Evolutionary conservation across 2,888 invertebrate species (phyloP).

Genomic region (Troglohyphantes excavatus): DNA sequence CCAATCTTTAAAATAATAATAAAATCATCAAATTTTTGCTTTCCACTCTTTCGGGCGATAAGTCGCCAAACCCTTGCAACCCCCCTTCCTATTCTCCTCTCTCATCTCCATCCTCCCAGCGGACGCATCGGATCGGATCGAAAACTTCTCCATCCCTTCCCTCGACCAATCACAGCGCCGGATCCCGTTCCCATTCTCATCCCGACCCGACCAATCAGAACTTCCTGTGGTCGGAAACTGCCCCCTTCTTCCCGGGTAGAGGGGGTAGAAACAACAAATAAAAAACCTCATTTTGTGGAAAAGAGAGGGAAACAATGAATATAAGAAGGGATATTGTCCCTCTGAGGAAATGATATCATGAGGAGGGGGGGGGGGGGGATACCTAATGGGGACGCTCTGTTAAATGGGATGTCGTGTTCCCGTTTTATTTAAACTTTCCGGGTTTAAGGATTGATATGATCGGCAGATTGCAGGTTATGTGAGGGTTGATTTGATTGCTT

Average conservation of each 20-base stretch:
- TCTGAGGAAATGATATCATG: slow-evolving; percentile 71
- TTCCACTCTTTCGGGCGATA: no score
- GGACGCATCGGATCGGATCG: slow-evolving; percentile 71
- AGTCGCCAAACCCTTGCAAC: slow-evolving; percentile 14
- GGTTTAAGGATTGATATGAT: no score
- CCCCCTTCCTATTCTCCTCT: slow-evolving; percentile 13
- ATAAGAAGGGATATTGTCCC: slow-evolving; percentile 23
- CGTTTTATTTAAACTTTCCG: slow-evolving; percentile 69
- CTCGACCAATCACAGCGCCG: slow-evolving; percentile 20
- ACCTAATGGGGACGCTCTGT: not conserved
- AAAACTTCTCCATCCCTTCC: slow-evolving; percentile 55
- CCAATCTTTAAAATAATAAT: no score
- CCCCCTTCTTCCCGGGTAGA: not conserved
- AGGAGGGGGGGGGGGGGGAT: slow-evolving; percentile 4
- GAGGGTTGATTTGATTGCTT: no score
- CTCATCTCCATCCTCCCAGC: slow-evolving; percentile 61
- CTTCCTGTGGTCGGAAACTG: slow-evolving; percentile 60
- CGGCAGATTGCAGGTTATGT: no score
- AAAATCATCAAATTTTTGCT: no score
- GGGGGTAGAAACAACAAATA: slow-evolving; percentile 8
- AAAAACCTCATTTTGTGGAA: not conserved
- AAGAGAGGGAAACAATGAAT: slow-evolving; percentile 7
- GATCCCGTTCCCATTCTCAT: slow-evolving; percentile 54
- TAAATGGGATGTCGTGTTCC: slow-evolving; percentile 51
- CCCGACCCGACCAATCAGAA: slow-evolving; percentile 44